Percentiles rank a stretch among this genome's conserved stretches.
phyloP scores from a whole-genome alignment of 2,113 vertebrate genomes.

The Vanacampus margaritifer region DNA sequence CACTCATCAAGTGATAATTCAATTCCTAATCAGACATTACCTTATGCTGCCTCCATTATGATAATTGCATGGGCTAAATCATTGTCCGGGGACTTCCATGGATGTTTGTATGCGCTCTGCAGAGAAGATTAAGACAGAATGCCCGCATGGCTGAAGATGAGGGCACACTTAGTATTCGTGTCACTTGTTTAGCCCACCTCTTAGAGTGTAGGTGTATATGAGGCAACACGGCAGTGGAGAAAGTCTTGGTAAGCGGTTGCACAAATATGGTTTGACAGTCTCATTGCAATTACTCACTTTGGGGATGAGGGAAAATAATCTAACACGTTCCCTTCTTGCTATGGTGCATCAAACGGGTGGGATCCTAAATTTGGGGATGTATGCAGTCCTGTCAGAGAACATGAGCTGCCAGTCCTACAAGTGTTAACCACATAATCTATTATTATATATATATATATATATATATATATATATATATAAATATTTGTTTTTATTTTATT shows the following conservation, averaged over 20 bases:
- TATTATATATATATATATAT: too few species aligned
- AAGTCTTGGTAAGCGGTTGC: slow-evolving; percentile 30
- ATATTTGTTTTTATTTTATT: too few species aligned
- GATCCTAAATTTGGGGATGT: slow-evolving; percentile 12
- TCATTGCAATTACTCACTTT: slow-evolving; percentile 4
- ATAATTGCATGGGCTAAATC: slow-evolving; percentile 68
- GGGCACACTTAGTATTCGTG: slow-evolving; percentile 64
- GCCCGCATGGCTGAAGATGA: slow-evolving; percentile 52
- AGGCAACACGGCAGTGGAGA: slow-evolving; percentile 22
- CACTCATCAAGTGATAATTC: slow-evolving; percentile 57
- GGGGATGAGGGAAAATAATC: slow-evolving; percentile 10
- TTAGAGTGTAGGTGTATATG: slow-evolving; percentile 38
- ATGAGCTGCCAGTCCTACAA: slow-evolving; percentile 9
- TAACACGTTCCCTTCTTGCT: slow-evolving; percentile 7
- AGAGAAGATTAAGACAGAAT: slow-evolving; percentile 62
- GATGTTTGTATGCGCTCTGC: slow-evolving; percentile 51
- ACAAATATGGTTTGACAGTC: slow-evolving; percentile 17
- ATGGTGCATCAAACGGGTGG: slow-evolving; percentile 19
- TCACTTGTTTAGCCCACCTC: slow-evolving; percentile 54
- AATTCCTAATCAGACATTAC: slow-evolving; percentile 54
- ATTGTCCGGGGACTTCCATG: slow-evolving; percentile 53
- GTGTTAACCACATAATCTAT: too few species aligned
- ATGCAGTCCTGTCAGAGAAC: slow-evolving; percentile 10
- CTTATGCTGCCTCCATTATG: slow-evolving; percentile 66
- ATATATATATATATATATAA: too few species aligned